phyloP scores from a whole-genome alignment of 1,140 invertebrate species.

The Leptinotarsa defecta region DNA sequence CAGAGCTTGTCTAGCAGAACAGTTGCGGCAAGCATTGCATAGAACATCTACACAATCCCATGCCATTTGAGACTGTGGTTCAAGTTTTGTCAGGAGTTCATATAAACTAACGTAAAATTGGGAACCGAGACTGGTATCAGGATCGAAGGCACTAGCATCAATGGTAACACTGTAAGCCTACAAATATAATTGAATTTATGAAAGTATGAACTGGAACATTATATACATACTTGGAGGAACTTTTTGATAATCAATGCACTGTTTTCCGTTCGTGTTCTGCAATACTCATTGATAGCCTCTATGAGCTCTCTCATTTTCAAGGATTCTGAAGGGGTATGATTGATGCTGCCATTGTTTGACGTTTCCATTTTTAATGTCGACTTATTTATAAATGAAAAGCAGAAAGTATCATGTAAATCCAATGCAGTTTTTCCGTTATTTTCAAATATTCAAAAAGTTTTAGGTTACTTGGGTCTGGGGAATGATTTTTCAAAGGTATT shows the following conservation, averaged over 20 bases:
- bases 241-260: constrained; percentile 56
- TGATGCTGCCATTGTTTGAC: constrained; percentile 19
- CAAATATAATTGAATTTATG: constrained; percentile 25
- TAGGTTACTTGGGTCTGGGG: neutral
- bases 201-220: constrained; percentile 15
- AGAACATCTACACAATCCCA: constrained; percentile 69
- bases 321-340: constrained; percentile 27
- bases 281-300: constrained; percentile 55
- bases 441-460: neutral
- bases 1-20: constrained; percentile 62
- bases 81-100: constrained; percentile 54
- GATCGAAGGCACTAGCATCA: constrained; percentile 62
- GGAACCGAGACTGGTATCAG: constrained; percentile 55
- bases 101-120: constrained; percentile 64
- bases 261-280: constrained; percentile 56
- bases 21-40: constrained; percentile 64
- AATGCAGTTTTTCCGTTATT: neutral
- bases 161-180: constrained; percentile 59
- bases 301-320: constrained; percentile 58
- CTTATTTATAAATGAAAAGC: neutral
- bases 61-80: constrained; percentile 50
- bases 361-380: constrained; percentile 12
- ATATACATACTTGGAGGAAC: constrained; percentile 57
- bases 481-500: neutral
- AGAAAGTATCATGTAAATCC: neutral